Percentiles rank a stretch among this genome's conserved stretches.
Evolutionary conservation across 2,888 invertebrate species (phyloP).

Genomic region (Catocala sponsa): DNA sequence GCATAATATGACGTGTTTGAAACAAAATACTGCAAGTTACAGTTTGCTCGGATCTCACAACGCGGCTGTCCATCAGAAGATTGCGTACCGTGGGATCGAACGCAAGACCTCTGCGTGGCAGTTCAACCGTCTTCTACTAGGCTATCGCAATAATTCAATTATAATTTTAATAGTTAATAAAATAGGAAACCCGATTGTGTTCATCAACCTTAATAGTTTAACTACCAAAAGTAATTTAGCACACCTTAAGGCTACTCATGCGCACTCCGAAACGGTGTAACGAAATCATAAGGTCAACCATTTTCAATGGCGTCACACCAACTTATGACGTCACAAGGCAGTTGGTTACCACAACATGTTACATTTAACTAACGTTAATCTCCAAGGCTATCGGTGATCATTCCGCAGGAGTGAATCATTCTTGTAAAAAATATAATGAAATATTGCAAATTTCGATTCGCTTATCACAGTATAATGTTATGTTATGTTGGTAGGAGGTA

Average conservation of each 20-base stretch:
- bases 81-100: too few relatives aligned
- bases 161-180: too few relatives aligned
- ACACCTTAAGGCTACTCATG: constrained; percentile 9
- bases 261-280: constrained; percentile 12
- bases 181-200: not conserved
- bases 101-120: too few relatives aligned
- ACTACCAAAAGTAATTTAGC: constrained; percentile 10
- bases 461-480: constrained; percentile 22
- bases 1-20: too few relatives aligned
- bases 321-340: constrained; percentile 38
- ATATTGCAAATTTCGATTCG: constrained; percentile 12
- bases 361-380: constrained; percentile 43
- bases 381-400: constrained; percentile 36
- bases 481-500: not conserved
- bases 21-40: too few relatives aligned
- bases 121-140: too few relatives aligned
- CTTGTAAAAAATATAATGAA: constrained; percentile 22
- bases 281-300: constrained; percentile 18
- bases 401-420: constrained; percentile 33
- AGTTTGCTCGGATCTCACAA: too few relatives aligned
- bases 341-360: constrained; percentile 35
- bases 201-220: not conserved
- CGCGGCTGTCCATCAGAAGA: too few relatives aligned
- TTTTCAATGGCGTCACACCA: constrained; percentile 25
- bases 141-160: too few relatives aligned